Evolutionary conservation across 2,797 vertebrate genomes (phyloP), one percentile per base, ranked within the genome.

Genomic region (Dermochelys coriacea): DNA sequence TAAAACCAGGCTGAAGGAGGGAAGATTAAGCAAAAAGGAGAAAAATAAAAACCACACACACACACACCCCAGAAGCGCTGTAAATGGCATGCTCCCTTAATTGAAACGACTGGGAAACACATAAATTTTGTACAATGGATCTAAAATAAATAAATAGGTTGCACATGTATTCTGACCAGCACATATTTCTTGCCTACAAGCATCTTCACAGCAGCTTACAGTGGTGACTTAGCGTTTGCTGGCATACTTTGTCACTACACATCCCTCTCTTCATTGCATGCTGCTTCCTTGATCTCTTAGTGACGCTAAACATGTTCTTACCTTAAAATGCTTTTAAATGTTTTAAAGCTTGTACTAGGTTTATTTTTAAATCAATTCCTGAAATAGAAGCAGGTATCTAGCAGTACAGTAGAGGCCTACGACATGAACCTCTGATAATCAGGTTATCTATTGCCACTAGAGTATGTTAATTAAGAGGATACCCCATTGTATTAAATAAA

Each of bases 321-420:
- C 1, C 34, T 21, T 37, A 37, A 68, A 19, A 74, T 74, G 71
- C 21, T 74, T 74, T 74, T 41, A 41, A 41, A 19, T 3, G 8
- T 37, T 71, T 23, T 74, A 14, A 27, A 74, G 41, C 18, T 45
- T 27, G 23, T 14, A 45, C 41, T 45, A 27, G 37, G 25, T 1
- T 27, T 45, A 41, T 7, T 15, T 25, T 74, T 45, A 27, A 45
- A 74, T 23, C 6, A 74, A 74, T 45, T 25, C n/a, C 15, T 29
- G 6, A 78, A 82, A 15, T 3, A 75, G 90, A 90, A 84, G 9
- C 12, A 90, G 57, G 55, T 8, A 27, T 5, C 19, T 5, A 88
- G 1, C 4, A 45, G 18, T 25, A 14, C 12, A 49, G 0, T 5
- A 21, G 14, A 31, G 12, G 29, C 0, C 31, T 89, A 12, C 52